Evolutionary conservation across 2,888 invertebrate species (phyloP), one percentile per base, ranked within the genome.

Genomic region (Dichetophora obliterata): DNA sequence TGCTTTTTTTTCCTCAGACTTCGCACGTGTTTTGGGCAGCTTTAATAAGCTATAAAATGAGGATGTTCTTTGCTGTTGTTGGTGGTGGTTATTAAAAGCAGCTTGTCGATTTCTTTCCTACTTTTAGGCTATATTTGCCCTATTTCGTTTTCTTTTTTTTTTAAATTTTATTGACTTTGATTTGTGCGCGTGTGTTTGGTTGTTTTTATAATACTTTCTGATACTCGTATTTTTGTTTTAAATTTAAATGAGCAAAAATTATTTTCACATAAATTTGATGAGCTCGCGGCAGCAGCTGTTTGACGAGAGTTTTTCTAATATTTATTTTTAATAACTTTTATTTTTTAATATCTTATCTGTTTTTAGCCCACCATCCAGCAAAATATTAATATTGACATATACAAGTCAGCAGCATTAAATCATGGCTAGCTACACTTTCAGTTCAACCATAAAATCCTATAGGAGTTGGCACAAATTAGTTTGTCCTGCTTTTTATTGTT

Each of bases 201-300:
- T 68, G 43, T 66, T 37, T 66, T 66, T 16, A 5, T 27, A 34
- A 11, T 11, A 14, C 14, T 37, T 43, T 59, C 24, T 59, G 43
- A 59, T 59, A 71, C n/a, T n/a, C n/a, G n/a, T 59, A 59, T 57
- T 59, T 54, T 37, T 22, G 72, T 48, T 72, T 72, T 50, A 74
- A 66, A 74, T 34, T 66, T 54, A 74, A 74, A 74, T 74, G 52
- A 74, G 74, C 74, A 37, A 43, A 74, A 66, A 74, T 74, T 65
- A 74, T 66, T 74, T 74, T 66, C 54, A 2, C 65, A 74, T 74
- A 74, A 74, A 66, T 74, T 74, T 74, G 50, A 72, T 74, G n/a
- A 52, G 43, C 37, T 31, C 50, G 74, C 19, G 43, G 27, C 50
- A 72, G 61, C 61, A 61, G 72, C 61, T 54, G 70, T 16, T 52